phyloP scores from a whole-genome alignment of 2,888 invertebrate species.

The Danaus chrysippus region DNA sequence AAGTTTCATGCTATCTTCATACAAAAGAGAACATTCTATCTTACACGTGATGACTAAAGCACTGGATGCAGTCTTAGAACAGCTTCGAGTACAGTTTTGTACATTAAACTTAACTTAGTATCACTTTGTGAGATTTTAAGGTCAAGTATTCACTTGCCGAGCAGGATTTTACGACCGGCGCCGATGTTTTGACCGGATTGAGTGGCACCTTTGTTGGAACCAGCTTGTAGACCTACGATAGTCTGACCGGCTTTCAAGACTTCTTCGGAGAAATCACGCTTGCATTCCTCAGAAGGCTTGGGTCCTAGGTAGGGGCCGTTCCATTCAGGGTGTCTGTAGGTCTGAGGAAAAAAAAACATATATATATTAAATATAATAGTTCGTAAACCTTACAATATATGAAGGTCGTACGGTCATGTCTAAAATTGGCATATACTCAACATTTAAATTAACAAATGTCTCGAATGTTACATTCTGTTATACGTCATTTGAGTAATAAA shows the following conservation, averaged over 20 bases:
- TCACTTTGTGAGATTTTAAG: slow-evolving; percentile 55
- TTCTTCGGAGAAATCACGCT: slow-evolving; percentile 96
- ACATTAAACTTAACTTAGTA: slow-evolving; percentile 71
- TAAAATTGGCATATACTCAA: slow-evolving; percentile 65
- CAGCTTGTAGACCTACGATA: slow-evolving; percentile 96
- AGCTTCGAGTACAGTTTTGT: slow-evolving; percentile 70
- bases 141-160: slow-evolving; percentile 87
- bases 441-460: slow-evolving; percentile 56
- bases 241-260: slow-evolving; percentile 92
- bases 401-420: slow-evolving; percentile 66
- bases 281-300: slow-evolving; percentile 95
- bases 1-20: slow-evolving; percentile 35
- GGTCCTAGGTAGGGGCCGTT: slow-evolving; percentile 94
- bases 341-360: slow-evolving; percentile 70
- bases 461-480: slow-evolving; percentile 37
- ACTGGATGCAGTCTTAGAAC: slow-evolving; percentile 57
- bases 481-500: slow-evolving; percentile 35
- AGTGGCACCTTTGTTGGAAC: slow-evolving; percentile 96
- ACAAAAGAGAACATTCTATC: slow-evolving; percentile 41
- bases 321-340: slow-evolving; percentile 91
- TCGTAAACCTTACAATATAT: slow-evolving; percentile 23
- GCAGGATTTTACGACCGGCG: slow-evolving; percentile 92
- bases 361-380: slow-evolving; percentile 5
- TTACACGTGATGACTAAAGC: slow-evolving; percentile 53
- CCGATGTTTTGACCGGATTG: slow-evolving; percentile 95